Base-by-base conservation (phyloP, 2,888 invertebrate genomes). In the Petrolisthes cinctipes region DNA sequence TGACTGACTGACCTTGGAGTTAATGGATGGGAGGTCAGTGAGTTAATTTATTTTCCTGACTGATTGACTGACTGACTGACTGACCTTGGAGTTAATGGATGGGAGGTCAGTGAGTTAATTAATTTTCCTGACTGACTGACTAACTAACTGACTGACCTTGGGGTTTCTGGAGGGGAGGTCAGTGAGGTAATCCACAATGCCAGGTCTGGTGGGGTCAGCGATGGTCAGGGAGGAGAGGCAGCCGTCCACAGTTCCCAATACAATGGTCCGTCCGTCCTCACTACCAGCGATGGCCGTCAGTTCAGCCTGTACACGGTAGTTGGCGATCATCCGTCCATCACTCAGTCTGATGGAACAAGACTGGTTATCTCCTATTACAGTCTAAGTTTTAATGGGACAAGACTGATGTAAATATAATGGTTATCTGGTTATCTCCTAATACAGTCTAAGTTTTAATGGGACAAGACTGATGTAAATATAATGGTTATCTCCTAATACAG, bases 261-360 rank as follows among this genome's bases (percentile, higher is more conserved):
- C 91, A 66, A 97, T 94, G 37, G 96, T 96, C 91, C 95, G 95
- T 0, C 97, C 97, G 91, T 97, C 97, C 83, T 95, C 95, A 91
- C 97, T 97, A 91, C 97, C 97, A 0, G 90, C 90, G 0, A 98
- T 95, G 0, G 96, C 96, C 2, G 96, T 97, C 90, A 97, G 94
- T 93, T 98, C 98, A 0, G 98, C 97, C 91, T 97, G 97, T 0
- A 97, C 96, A 57, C 97, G 94, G 92, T 97, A 99, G 93, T 98
- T 98, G 0, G 99, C 98, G 91, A 99, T 96, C 94, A 97, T 95
- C 92, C 96, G 95, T 0, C 98, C 97, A 92, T 99, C 99, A 0
- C 95, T 93, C 14, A 97, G 96, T 91, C 97, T 96, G 37, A 37
- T 2, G 71, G 14, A 71, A 61, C 66, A 9, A 61, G 9, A 61